A percentile compares a stretch with the other conserved stretches of the same genome.
Evolutionary conservation across 2,113 vertebrate species (phyloP).

Genomic region (Spilogale gracilis): DNA sequence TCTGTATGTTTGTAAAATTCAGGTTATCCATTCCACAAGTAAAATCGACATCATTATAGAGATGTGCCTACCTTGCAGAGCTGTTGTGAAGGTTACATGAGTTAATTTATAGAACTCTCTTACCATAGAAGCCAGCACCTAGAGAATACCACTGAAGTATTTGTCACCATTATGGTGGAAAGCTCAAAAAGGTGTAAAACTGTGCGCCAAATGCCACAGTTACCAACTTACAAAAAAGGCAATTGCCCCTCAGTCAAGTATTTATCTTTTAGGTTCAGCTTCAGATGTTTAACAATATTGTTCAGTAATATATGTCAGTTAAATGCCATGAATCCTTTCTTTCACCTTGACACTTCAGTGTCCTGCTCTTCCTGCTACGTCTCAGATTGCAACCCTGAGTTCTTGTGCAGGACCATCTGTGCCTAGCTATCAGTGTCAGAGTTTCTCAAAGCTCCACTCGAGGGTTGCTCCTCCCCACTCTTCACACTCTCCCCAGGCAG

Average conservation of each 20-base stretch:
- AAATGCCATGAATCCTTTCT: neutral
- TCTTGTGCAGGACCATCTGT: neutral
- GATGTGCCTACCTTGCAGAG: neutral
- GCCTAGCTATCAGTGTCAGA: neutral
- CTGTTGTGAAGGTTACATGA: conserved; percentile 4
- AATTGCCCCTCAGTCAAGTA: neutral
- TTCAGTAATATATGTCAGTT: neutral
- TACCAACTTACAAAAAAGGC: neutral
- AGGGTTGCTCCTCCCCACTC: neutral
- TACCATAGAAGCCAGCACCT: neutral
- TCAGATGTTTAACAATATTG: neutral
- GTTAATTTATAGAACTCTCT: neutral
- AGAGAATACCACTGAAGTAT: neutral
- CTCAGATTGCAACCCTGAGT: neutral
- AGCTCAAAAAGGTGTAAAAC: neutral
- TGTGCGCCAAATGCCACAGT: neutral
- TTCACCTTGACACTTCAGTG: neutral
- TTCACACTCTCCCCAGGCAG: no score
- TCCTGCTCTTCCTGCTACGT: neutral
- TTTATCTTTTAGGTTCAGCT: conserved; percentile 7
- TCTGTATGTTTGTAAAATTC: neutral
- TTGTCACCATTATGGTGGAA: neutral
- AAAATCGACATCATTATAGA: neutral
- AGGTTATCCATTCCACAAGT: neutral
- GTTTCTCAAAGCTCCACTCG: neutral